Percentiles rank a stretch among this genome's conserved stretches.
These are phyloP conservation scores for Cichladusa arquata DNA, from an alignment of 2,113 vertebrate species.

Conservation along the genomic window DNA sequence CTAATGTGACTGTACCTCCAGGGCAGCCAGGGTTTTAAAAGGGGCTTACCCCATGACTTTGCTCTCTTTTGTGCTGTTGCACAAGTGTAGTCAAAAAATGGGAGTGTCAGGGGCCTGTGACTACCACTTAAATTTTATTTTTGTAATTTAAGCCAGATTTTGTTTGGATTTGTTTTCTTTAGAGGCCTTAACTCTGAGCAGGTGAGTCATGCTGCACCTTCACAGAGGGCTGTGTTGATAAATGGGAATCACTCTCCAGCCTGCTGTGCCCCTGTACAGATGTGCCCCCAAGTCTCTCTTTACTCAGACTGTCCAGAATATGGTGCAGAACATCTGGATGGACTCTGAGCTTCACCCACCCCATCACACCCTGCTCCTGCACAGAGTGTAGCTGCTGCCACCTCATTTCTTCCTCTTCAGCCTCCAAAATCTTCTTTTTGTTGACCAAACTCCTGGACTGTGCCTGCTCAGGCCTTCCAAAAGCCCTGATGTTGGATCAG, in stretches of 20 bases:
- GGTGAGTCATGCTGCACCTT: not conserved
- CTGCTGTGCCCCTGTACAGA: accelerated
- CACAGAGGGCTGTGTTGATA: not conserved
- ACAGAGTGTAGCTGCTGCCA: not conserved
- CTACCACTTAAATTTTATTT: not conserved
- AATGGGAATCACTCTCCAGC: not conserved
- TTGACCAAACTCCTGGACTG: not conserved
- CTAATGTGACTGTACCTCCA: not conserved
- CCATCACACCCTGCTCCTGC: accelerated
- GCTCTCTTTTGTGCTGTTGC: not conserved
- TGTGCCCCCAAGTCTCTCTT: not conserved
- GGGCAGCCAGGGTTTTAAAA: not conserved
- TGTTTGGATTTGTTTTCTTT: not conserved
- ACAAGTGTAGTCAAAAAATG: not conserved
- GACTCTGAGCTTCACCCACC: not conserved
- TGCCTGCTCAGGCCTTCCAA: not conserved
- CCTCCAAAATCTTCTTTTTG: accelerated
- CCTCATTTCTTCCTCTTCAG: not conserved
- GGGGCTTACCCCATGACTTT: accelerated
- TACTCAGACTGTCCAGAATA: not conserved
- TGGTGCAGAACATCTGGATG: not conserved
- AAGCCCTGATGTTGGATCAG: not conserved
- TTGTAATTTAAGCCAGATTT: not conserved
- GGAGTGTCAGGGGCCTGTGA: accelerated
- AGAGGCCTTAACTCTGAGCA: not conserved